phyloP scores from a whole-genome alignment of 2,888 invertebrate genomes.

The Protonemura montana region DNA sequence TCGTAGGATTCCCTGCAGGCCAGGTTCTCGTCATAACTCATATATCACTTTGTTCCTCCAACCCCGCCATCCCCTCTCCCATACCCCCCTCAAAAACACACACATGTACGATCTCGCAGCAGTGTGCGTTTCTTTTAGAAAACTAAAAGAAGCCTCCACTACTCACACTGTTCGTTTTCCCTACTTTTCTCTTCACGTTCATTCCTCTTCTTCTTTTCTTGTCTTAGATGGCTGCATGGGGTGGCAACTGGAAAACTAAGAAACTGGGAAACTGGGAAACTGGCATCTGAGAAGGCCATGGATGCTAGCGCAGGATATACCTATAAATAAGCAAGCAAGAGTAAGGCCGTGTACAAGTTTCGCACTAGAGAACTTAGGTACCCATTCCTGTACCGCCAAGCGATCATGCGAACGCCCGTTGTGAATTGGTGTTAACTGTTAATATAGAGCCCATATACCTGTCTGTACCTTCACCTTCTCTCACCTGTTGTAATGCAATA shows the following conservation, averaged over 20 bases:
- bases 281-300: not conserved
- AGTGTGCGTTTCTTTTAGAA: not conserved
- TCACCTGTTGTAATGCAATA: no score
- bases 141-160: not conserved
- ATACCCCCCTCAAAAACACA: not conserved
- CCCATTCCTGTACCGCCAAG: not conserved
- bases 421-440: not conserved
- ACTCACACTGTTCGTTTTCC: not conserved
- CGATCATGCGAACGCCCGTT: not conserved
- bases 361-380: not conserved
- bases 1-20: constrained; percentile 18
- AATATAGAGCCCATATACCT: no score
- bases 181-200: not conserved
- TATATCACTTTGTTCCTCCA: constrained; percentile 26
- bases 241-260: not conserved
- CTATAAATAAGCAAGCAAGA: not conserved
- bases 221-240: not conserved
- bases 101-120: not conserved
- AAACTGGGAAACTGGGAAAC: not conserved
- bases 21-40: constrained; percentile 29
- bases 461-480: no score
- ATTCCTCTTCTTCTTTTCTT: not conserved
- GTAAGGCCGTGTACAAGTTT: not conserved
- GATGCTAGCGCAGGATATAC: not conserved
- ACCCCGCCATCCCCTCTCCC: not conserved